A percentile compares a stretch with the other conserved stretches of the same genome.
phyloP scores from a whole-genome alignment of 2,888 invertebrate genomes.

The Bursaphelenchus okinawaensis region DNA sequence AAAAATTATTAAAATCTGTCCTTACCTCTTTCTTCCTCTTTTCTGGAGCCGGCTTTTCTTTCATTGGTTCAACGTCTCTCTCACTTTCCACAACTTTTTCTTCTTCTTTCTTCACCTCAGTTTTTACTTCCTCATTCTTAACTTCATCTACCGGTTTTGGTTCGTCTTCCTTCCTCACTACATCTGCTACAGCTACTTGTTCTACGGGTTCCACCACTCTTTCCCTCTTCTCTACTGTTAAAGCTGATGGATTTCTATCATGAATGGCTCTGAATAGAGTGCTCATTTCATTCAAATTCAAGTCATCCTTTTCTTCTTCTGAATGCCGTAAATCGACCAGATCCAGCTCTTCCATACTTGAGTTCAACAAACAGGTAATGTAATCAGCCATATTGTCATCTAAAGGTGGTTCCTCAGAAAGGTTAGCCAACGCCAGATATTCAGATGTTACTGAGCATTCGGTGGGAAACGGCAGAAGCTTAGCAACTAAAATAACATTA shows the following conservation, averaged over 20 bases:
- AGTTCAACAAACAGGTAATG: constrained; percentile 25
- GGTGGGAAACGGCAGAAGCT: constrained; percentile 41
- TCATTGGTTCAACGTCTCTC: no score
- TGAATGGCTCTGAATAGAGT: constrained; percentile 32
- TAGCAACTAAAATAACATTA: constrained; percentile 32
- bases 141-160: no score
- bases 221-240: constrained; percentile 19
- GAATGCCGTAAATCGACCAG: constrained; percentile 21
- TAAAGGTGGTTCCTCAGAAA: constrained; percentile 16
- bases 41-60: not conserved
- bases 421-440: constrained; percentile 24
- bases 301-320: constrained; percentile 36
- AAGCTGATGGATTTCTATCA: constrained; percentile 16
- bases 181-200: no score
- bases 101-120: no score
- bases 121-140: no score
- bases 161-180: no score
- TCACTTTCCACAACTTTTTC: no score
- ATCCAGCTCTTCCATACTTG: not conserved
- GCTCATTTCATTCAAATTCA: constrained; percentile 32
- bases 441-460: constrained; percentile 32
- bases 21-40: not conserved
- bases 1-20: no score
- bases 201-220: constrained; percentile 3
- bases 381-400: constrained; percentile 26